phyloP scores from a whole-genome alignment of 2,888 invertebrate genomes.

The Saturnia japonica region DNA sequence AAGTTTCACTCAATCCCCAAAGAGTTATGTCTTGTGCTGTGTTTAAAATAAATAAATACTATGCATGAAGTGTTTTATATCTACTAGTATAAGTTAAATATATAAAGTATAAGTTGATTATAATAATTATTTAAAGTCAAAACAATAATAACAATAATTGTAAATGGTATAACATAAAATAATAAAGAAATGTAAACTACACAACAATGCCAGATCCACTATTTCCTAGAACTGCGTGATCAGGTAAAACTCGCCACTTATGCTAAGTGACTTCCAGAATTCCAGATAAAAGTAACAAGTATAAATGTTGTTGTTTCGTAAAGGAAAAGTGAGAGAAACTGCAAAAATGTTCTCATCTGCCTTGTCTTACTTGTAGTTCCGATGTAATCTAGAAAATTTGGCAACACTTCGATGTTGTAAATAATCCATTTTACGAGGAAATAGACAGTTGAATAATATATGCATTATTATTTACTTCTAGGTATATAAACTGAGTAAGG shows the following conservation, averaged over 20 bases:
- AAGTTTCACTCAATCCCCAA: no score
- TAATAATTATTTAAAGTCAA: no score
- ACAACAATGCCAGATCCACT: conserved; percentile 1
- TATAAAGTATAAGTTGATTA: no score
- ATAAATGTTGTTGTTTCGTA: conserved; percentile 23
- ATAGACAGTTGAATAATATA: background rate
- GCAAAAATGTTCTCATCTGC: conserved; percentile 23
- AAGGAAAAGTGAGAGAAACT: conserved; percentile 28
- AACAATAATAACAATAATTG: no score
- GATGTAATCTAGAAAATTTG: background rate
- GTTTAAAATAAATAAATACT: no score
- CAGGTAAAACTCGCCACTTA: conserved; percentile 71
- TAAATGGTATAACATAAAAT: no score
- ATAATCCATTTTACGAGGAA: background rate
- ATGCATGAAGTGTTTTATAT: no score
- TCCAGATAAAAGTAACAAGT: conserved; percentile 36
- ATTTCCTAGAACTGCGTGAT: conserved; percentile 21
- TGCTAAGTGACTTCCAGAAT: conserved; percentile 62
- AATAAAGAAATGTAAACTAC: no score
- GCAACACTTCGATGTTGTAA: background rate
- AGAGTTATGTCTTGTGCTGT: no score
- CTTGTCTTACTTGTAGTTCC: conserved; percentile 14
- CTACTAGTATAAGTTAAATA: no score
- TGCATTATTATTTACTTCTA: no score
- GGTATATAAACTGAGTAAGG: no score